Evolutionary conservation across 2,888 invertebrate species (phyloP), one percentile per base, ranked within the genome.

Genomic region (Icerya purchasi): DNA sequence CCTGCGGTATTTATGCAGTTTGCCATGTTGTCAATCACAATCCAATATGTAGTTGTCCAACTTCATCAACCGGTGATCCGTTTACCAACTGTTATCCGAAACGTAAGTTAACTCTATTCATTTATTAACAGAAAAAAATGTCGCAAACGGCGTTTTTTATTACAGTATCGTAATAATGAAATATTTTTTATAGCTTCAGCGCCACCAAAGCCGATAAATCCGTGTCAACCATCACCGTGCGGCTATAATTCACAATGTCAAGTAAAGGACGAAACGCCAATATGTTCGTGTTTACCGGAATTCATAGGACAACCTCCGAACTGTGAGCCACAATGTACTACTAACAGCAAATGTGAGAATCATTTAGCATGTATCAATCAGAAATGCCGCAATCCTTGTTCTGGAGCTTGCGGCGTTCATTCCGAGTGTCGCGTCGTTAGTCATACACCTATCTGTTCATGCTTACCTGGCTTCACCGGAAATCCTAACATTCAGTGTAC

Each of bases 211-310:
- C 49, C 57, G 50, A 57, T 24, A 21, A 66, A 67, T 25, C 70
- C 68, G 3, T 72, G 71, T 61, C 54, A 66, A 22, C 72, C 71
- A 49, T 70, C 72, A 14, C 72, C 72, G 10, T 75, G 75, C 65
- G 75, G 75, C n/a, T 70, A 71, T 2, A 72, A 71, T 67, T 74
- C 80, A 52, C 68, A 74, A 65, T 81, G 80, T 53, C 59, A 65
- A 58, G 65, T 66, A 20, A 68, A 68, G 20, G 71, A 84, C 68
- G 80, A 77, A 18, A 83, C 83, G 67, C 84, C 85, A 53, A 82
- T 85, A 53, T 89, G 88, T 71, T 82, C 85, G 60, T 89, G 89
- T 68, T 76, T 82, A 67, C 77, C 77, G 65, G 81, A 81, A 64
- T 85, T 82, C 67, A 75, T 82, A 64, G 87, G 88, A 58, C 77